These are phyloP conservation scores for Unio delphinus DNA, from an alignment of 2,888 invertebrate species.

Conservation along the genomic window DNA sequence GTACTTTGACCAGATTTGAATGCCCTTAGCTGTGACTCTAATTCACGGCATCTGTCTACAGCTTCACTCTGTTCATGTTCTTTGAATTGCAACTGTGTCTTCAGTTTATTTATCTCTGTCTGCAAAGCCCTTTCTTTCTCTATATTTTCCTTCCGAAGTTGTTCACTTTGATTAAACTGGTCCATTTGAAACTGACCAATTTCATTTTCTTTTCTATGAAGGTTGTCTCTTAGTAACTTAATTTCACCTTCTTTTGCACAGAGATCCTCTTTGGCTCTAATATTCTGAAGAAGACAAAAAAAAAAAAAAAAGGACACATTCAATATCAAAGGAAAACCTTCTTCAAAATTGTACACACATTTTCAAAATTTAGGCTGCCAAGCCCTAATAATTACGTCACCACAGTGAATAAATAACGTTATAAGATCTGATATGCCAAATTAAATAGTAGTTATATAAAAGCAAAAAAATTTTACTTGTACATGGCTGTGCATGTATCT, in stretches of 20 bases:
- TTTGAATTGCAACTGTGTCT: conserved; percentile 53
- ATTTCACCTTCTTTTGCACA: conserved; percentile 53
- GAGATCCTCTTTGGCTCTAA: conserved; percentile 32
- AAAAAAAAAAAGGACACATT: no score
- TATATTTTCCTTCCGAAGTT: conserved; percentile 39
- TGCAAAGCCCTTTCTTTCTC: conserved; percentile 44
- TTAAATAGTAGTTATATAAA: no score
- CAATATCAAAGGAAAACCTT: no score
- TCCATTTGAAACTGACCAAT: conserved; percentile 39
- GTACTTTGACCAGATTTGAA: conserved; percentile 1
- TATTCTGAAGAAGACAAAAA: no score
- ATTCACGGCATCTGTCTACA: conserved; percentile 29
- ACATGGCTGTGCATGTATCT: no score
- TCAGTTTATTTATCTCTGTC: conserved; percentile 37
- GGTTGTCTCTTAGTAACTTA: conserved; percentile 42
- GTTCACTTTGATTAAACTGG: conserved; percentile 34
- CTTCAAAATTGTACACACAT: no score
- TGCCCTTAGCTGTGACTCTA: conserved; percentile 30
- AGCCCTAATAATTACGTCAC: no score
- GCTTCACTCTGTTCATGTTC: conserved; percentile 43
- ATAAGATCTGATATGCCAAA: no score
- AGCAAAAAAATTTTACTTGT: no score
- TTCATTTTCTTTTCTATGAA: conserved; percentile 44
- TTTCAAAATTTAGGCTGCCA: no score
- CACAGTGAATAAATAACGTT: no score